phyloP scores from a whole-genome alignment of 2,113 vertebrate species.

The Axis porcinus region DNA sequence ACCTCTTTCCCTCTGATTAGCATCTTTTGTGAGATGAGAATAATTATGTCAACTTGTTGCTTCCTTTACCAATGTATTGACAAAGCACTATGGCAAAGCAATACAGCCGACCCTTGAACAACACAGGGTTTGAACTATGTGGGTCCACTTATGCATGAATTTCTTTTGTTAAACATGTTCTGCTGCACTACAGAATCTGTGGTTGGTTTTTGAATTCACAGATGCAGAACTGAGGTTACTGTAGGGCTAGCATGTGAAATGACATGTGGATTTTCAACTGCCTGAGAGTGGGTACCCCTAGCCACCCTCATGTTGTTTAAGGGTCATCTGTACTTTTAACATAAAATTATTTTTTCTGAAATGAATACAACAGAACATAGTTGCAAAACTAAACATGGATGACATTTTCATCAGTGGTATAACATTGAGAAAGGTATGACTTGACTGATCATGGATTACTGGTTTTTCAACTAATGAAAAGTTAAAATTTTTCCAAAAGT shows the following conservation, averaged over 20 bases:
- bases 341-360: neutral
- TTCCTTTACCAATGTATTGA: neutral
- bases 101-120: neutral
- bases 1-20: neutral
- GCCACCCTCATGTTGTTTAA: neutral
- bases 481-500: neutral
- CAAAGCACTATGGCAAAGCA: neutral
- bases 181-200: neutral
- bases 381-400: neutral
- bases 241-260: neutral
- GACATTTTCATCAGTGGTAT: neutral
- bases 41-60: neutral
- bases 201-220: neutral
- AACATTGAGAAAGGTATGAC: neutral
- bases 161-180: neutral
- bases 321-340: neutral
- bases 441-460: neutral
- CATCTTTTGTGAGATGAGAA: neutral
- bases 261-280: neutral
- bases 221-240: neutral
- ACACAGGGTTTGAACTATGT: neutral
- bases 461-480: neutral
- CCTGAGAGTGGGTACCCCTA: neutral
- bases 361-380: neutral
- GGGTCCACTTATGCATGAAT: neutral